Evolutionary conservation across 2,113 vertebrate genomes (phyloP).

Genomic region (Aviceda subcristata): DNA sequence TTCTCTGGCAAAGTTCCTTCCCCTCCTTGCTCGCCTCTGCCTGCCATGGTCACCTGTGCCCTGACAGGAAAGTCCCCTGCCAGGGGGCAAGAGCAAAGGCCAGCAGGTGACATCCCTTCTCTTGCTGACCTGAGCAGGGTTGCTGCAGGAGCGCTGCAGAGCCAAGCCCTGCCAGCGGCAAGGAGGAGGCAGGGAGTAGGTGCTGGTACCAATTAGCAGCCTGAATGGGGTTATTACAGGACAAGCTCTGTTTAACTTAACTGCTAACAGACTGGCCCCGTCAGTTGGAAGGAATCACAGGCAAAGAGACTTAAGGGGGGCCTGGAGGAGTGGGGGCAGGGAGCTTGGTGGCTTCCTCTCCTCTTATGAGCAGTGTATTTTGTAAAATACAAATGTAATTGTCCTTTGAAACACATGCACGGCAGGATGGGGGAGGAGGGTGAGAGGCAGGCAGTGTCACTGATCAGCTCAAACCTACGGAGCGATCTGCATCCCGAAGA

Average conservation of each 20-base stretch:
- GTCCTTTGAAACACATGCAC: neutral
- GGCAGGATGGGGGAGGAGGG: neutral
- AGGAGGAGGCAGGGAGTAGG: conserved; percentile 33
- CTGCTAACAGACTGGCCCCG: conserved; percentile 65
- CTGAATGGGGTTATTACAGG: conserved; percentile 68
- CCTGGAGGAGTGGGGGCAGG: conserved; percentile 28
- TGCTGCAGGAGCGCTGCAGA: neutral
- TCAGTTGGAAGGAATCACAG: conserved; percentile 64
- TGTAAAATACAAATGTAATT: conserved; percentile 48
- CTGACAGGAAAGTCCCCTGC: neutral
- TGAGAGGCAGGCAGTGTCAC: neutral
- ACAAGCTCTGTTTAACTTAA: conserved; percentile 72
- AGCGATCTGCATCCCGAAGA: neutral
- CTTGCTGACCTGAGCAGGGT: neutral
- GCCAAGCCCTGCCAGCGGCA: neutral
- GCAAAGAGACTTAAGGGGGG: conserved; percentile 55
- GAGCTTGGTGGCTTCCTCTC: neutral
- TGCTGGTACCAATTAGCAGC: conserved; percentile 69
- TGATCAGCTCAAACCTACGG: neutral
- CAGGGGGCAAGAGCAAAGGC: neutral
- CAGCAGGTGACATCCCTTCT: neutral
- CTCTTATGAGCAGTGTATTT: neutral
- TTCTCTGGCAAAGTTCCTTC: neutral
- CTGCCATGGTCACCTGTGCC: neutral
- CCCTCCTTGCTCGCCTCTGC: rapidly evolving